Base-by-base conservation (phyloP, 1,140 invertebrate genomes). In the Triops cancriformis region DNA sequence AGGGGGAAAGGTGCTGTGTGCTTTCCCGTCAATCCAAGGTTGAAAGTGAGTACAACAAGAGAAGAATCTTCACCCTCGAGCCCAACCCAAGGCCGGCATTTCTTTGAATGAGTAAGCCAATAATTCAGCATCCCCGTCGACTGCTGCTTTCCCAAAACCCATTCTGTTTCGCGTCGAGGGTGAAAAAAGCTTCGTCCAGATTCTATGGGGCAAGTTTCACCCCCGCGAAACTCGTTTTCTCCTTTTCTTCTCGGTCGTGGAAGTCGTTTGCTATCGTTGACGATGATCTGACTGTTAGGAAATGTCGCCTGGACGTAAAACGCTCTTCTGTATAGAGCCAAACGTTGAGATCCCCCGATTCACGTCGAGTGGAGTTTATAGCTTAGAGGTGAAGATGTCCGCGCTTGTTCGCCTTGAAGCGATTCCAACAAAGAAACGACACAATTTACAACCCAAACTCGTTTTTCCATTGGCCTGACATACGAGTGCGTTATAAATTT, bases 91-190 rank as follows among this genome's bases (percentile, higher is more conserved):
- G 51, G n/a, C n/a, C 51, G 51, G 51, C n/a, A 64, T 64, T 64
- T 64, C 51, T 10, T 64, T 64, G 51, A 64, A 64, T 64, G 51
- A 64, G n/a, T 64, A 64, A 64, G 51, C 51, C 18, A 64, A 64
- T 23, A 64, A 64, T 64, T 64, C 51, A 64, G 51, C 51, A 64
- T 64, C 51, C n/a, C 51, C 51, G 23, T 64, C 51, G 51, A 64
- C 18, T 64, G 10, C 6, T 64, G 14, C 51, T 64, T 64, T 64
- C 31, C 31, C 51, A 64, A 23, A 64, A 23, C 51, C n/a, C 23
- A 64, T 64, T 64, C 51, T 64, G 51, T 18, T 64, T 64, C 23
- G 18, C n/a, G 31, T 23, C 3, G 51, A 64, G 51, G 51, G 51
- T 64, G 51, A 14, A 64, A 64, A 64, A 64, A 64, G 14, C 51